A percentile compares a stretch with the other conserved stretches of the same genome.
These are phyloP conservation scores for Istiophorus platypterus DNA, from an alignment of 2,113 vertebrate species.

Conservation along the genomic window DNA sequence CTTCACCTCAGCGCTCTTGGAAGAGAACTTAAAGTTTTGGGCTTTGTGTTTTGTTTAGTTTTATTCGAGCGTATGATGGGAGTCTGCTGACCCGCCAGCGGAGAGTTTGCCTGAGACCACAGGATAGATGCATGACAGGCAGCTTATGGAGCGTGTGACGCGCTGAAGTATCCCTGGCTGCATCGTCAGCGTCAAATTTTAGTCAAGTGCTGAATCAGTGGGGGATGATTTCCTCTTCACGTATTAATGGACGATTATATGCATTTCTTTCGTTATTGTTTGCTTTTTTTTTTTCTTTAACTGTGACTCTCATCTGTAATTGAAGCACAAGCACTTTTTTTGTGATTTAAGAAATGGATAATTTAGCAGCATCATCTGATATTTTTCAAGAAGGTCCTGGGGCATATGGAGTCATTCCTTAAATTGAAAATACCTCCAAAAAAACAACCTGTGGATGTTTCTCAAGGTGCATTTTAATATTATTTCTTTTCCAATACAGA, in stretches of 20 bases:
- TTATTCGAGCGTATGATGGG: neutral
- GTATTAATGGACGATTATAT: neutral
- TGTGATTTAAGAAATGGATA: conserved; percentile 23
- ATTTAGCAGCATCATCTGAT: neutral
- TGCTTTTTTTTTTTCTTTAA: conserved; percentile 12
- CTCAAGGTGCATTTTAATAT: neutral
- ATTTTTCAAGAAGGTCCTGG: neutral
- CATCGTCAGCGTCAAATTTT: neutral
- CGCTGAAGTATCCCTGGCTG: neutral
- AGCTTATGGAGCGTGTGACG: no score
- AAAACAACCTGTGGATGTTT: neutral
- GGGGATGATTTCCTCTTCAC: neutral
- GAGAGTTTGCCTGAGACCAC: neutral
- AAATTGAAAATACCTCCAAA: neutral
- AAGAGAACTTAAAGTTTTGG: neutral
- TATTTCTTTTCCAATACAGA: neutral
- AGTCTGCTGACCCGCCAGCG: no score
- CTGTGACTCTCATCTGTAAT: conserved; percentile 47
- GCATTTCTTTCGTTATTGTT: neutral
- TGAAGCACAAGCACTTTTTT: conserved; percentile 74
- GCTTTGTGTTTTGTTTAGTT: no score
- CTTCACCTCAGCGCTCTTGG: no score
- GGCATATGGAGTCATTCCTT: neutral
- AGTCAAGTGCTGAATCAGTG: neutral
- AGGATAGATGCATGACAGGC: neutral